These are phyloP conservation scores for Euphydryas editha DNA, from an alignment of 2,888 invertebrate species.

Conservation along the genomic window DNA sequence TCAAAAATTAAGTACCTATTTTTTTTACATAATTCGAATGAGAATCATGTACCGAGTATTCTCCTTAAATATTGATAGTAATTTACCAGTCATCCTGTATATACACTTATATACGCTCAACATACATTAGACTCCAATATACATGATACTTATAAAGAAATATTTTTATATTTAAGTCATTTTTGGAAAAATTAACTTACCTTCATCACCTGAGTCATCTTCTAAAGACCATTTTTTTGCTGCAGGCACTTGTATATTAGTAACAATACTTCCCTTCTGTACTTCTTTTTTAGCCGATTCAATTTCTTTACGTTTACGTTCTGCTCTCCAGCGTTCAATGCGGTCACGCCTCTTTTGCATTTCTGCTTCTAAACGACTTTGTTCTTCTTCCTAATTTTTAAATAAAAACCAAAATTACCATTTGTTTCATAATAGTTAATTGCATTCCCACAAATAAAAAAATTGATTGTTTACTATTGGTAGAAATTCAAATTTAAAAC, in stretches of 20 bases:
- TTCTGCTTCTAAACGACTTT: conserved; percentile 94
- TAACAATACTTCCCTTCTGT: conserved; percentile 85
- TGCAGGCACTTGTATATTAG: conserved; percentile 83
- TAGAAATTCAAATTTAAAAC: not conserved
- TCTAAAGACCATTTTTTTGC: conserved; percentile 97
- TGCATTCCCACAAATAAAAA: too few relatives aligned
- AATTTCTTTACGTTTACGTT: conserved; percentile 93
- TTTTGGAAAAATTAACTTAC: conserved; percentile 57
- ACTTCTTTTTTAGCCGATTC: conserved; percentile 91
- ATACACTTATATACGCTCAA: too few relatives aligned
- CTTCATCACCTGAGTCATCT: conserved; percentile 97
- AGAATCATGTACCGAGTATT: too few relatives aligned
- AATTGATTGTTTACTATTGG: conserved; percentile 1
- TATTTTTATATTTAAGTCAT: not conserved
- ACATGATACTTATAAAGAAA: too few relatives aligned
- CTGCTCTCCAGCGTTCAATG: conserved; percentile 97
- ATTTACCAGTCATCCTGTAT: too few relatives aligned
- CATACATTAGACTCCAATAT: too few relatives aligned
- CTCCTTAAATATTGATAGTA: too few relatives aligned
- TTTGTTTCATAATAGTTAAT: conserved; percentile 2
- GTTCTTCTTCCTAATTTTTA: conserved; percentile 90
- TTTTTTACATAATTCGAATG: too few relatives aligned
- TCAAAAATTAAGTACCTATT: too few relatives aligned
- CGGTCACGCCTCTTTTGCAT: conserved; percentile 98
- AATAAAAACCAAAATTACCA: conserved; percentile 12